Conservation (phyloP, 1,140 invertebrate species). For the Drosophila yakuba region DNA sequence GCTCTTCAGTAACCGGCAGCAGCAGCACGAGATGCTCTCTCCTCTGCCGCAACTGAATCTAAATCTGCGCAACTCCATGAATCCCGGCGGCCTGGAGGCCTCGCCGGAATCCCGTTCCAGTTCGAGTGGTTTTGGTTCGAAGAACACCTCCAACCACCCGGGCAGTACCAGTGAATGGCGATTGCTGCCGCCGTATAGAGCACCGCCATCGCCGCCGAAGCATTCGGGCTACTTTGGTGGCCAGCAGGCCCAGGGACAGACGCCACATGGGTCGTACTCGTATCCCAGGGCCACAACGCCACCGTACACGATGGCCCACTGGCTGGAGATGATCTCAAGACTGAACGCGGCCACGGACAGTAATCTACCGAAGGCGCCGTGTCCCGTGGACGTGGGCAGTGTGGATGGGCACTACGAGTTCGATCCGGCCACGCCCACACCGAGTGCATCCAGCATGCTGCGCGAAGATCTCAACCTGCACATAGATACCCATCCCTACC, state of each 20-base stretch:
- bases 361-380: conserved; percentile 82
- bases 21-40: conserved; percentile 87
- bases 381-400: conserved; percentile 91
- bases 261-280: conserved; percentile 40
- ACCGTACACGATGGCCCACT: conserved; percentile 87
- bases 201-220: conserved; percentile 87
- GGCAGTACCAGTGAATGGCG: conserved; percentile 91
- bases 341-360: conserved; percentile 85
- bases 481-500: conserved; percentile 65
- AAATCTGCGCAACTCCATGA: conserved; percentile 56
- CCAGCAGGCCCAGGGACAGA: conserved; percentile 70
- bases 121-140: conserved; percentile 95
- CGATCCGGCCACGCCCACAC: conserved; percentile 91
- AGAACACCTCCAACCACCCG: conserved; percentile 94
- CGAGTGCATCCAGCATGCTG: conserved; percentile 87
- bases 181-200: conserved; percentile 90
- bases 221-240: conserved; percentile 59
- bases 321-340: conserved; percentile 87
- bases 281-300: conserved; percentile 84
- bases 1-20: conserved; percentile 87
- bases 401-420: conserved; percentile 98
- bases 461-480: conserved; percentile 82
- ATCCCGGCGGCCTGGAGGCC: conserved; percentile 86
- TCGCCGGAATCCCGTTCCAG: conserved; percentile 94
- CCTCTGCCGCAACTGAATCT: conserved; percentile 86